Evolutionary conservation across 2,888 invertebrate genomes (phyloP), one percentile per base, ranked within the genome.

Genomic region (Drosophila pegasa): DNA sequence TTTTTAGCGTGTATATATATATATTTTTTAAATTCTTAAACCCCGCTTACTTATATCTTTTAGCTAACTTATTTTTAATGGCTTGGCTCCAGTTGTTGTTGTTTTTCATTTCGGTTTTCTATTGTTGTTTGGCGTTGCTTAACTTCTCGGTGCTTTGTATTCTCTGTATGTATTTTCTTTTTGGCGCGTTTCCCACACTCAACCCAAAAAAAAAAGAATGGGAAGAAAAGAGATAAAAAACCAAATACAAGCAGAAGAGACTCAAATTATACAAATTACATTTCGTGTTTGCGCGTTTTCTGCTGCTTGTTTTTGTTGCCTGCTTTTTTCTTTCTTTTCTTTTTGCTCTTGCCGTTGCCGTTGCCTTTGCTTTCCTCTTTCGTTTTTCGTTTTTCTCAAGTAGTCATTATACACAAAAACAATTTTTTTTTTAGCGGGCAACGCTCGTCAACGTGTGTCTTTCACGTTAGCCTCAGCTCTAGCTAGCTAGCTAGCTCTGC

Each of bases 241-340:
- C n/a, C n/a, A 27, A 37, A 57, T 52, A 63, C 25, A 31, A 48
- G 33, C 48, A 48, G 68, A 65, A 61, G 69, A 75, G 66, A 66
- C 87, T 78, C 88, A 76, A 83, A 83, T 85, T 85, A 85, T 85
- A 85, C 87, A 85, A 85, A 85, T 85, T 85, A 88, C 89, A 77
- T 85, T 88, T 87, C 85, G 79, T 88, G 87, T 81, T 84, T 88
- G 69, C 69, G 61, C 68, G 58, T 68, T 58, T 62, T 72, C 43
- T 64, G 63, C 50, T 54, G 56, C 31, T 63, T 51, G 43, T 48
- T 62, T 43, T 59, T 68, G 50, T 57, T 76, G 37, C 40, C 56
- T 16, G 29, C 41, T 40, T 20, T 25, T 55, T 59, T 50, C 43
- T 63, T 33, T 45, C 56, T 51, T 51, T 52, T 31, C 33, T 45